Conservation (phyloP, 2,888 invertebrate species). For the Drosophila eohydei region DNA sequence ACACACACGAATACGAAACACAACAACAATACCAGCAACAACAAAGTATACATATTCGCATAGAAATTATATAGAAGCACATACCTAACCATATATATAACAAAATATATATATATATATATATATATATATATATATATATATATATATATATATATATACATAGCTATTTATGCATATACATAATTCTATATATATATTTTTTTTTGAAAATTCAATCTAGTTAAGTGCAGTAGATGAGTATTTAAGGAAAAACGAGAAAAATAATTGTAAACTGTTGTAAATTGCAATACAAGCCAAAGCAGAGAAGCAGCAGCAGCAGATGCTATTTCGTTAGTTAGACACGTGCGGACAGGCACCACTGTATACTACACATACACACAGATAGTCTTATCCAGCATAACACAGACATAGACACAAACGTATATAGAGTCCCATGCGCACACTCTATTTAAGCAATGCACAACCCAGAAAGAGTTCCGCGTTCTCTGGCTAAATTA, state of each 20-base stretch:
- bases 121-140: conserved; percentile 6
- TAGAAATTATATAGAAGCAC: conserved; percentile 31
- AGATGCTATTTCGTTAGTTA: conserved; percentile 9
- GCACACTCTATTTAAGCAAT: conserved; percentile 55
- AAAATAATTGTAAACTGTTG: conserved; percentile 29
- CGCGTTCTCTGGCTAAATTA: conserved; percentile 30
- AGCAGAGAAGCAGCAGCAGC: conserved; percentile 43
- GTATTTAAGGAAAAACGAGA: neutral
- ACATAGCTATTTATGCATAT: neutral
- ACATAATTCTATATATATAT: conserved; percentile 8
- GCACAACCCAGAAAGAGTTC: conserved; percentile 51
- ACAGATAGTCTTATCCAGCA: conserved; percentile 10
- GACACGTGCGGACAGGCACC: conserved; percentile 3
- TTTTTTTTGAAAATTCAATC: conserved; percentile 10
- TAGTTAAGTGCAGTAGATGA: conserved; percentile 11
- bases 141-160: conserved; percentile 3
- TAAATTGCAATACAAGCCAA: conserved; percentile 40
- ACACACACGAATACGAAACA: conserved; percentile 17
- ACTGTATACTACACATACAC: conserved; percentile 12
- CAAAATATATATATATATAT: conserved; percentile 12
- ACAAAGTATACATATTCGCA: conserved; percentile 20
- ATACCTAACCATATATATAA: conserved; percentile 19
- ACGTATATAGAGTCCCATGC: conserved; percentile 46
- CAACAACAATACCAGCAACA: neutral
- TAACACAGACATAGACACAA: conserved; percentile 14